Conservation (phyloP, 64 coral and sea anemone genomes). For the Platygyra sinensis region DNA sequence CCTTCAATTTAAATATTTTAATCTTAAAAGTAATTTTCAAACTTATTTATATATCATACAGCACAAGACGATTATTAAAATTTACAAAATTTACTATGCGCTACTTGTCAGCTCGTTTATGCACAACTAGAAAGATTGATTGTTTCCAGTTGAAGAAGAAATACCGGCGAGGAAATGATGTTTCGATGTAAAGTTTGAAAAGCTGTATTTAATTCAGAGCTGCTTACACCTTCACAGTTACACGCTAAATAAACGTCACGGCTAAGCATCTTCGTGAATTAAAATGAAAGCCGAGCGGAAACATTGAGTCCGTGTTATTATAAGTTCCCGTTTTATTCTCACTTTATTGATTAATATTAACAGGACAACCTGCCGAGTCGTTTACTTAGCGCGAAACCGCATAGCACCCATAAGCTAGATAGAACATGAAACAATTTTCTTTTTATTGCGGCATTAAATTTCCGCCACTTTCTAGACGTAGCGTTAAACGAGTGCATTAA, state of each 20-base stretch:
- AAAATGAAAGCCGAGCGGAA: background rate
- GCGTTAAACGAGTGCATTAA: background rate
- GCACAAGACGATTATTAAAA: constrained; percentile 15
- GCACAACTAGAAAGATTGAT: background rate
- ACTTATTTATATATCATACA: background rate
- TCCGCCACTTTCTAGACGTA: background rate
- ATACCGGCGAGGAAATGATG: background rate
- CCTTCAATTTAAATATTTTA: constrained; percentile 19
- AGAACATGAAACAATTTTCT: constrained; percentile 15
- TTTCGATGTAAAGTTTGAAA: background rate
- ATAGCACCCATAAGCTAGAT: background rate
- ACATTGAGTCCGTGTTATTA: no score
- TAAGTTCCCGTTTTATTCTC: background rate
- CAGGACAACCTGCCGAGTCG: background rate
- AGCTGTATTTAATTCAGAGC: background rate
- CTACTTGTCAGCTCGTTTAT: background rate
- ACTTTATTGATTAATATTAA: background rate
- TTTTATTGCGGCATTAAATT: background rate
- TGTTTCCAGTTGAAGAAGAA: constrained; percentile 10
- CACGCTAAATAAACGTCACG: constrained; percentile 13
- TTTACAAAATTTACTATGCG: background rate
- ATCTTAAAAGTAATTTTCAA: constrained; percentile 10
- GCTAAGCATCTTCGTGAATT: background rate
- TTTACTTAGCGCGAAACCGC: background rate
- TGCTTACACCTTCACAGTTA: background rate